Evolutionary conservation across 2,888 invertebrate genomes (phyloP), one percentile per base, ranked within the genome.

Genomic region (Drosophila pseudotakahashii): DNA sequence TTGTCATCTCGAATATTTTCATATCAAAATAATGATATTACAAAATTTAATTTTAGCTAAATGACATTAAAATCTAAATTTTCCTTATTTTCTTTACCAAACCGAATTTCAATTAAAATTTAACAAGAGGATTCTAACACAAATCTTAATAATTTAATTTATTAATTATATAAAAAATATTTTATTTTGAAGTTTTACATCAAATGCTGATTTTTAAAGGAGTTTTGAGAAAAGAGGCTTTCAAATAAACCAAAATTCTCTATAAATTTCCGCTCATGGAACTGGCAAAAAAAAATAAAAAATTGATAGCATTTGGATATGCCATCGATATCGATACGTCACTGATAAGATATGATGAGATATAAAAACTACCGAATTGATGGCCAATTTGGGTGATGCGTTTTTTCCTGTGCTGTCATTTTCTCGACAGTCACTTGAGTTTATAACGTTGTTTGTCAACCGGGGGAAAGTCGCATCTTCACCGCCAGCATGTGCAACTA

Each of bases 401-500:
- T 39, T 10, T 30, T 30, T 37, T 16, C 7, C 37, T 10, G 26
- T 52, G 52, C 11, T 26, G 11, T n/a, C 26, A 10, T 19, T 48
- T 37, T 3, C 39, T n/a, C 26, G 26, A 41, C 32, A 11, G 14
- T n/a, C 32, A 62, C 23, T 62, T 32, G 14, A 26, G 26, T 32
- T 54, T 37, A 30, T 6, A 2, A 11, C 14, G 47, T 0, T 32
- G 5, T 14, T n/a, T 36, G 34, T 11, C 11, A 26, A 26, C 11
- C n/a, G 32, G 39, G 1, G 26, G 1, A 41, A 41, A 50, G 48
- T 50, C 62, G 23, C 32, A 14, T 60, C 30, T 19, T 11, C 60
- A 2, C n/a, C 32, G 14, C 6, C 66, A 26, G 26, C 26, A 53
- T 37, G 32, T 45, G 45, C 19, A 45, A 37, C 54, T 54, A 66